phyloP scores from a whole-genome alignment of 2,113 vertebrate genomes.

The Eudorcas thomsonii region DNA sequence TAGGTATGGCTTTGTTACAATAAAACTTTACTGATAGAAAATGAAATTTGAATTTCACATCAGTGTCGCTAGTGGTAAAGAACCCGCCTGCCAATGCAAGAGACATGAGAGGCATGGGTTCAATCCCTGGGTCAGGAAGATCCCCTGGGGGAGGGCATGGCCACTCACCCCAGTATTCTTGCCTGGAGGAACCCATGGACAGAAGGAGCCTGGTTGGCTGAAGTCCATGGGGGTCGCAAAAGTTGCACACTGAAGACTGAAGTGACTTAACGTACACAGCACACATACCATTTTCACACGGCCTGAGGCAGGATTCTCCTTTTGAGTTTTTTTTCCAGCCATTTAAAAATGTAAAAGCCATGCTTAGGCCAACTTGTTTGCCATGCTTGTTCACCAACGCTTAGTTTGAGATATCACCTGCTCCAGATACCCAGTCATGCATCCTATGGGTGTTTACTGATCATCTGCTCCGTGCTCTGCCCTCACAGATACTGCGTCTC shows the following conservation, averaged over 20 bases:
- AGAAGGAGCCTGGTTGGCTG: not conserved
- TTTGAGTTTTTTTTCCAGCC: not conserved
- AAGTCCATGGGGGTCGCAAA: not conserved
- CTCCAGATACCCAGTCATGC: not conserved
- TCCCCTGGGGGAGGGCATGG: not conserved
- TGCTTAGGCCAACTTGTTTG: not conserved
- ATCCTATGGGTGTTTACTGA: not conserved
- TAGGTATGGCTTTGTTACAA: not conserved
- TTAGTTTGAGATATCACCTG: not conserved
- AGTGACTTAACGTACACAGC: not conserved
- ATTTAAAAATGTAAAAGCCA: not conserved
- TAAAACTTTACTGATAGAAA: not conserved
- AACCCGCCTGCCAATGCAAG: not conserved
- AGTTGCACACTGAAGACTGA: not conserved
- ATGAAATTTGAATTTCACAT: not conserved
- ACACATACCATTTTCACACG: not conserved
- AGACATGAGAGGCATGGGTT: not conserved
- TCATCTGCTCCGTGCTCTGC: not conserved
- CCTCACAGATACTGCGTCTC: rapidly evolving
- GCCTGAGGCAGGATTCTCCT: not conserved
- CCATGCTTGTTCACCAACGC: not conserved
- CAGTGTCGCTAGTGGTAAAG: not conserved
- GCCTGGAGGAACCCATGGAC: not conserved
- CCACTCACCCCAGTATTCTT: not conserved
- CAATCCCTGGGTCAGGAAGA: not conserved